phyloP scores from a whole-genome alignment of 2,888 invertebrate species.

The Lobophora halterata region DNA sequence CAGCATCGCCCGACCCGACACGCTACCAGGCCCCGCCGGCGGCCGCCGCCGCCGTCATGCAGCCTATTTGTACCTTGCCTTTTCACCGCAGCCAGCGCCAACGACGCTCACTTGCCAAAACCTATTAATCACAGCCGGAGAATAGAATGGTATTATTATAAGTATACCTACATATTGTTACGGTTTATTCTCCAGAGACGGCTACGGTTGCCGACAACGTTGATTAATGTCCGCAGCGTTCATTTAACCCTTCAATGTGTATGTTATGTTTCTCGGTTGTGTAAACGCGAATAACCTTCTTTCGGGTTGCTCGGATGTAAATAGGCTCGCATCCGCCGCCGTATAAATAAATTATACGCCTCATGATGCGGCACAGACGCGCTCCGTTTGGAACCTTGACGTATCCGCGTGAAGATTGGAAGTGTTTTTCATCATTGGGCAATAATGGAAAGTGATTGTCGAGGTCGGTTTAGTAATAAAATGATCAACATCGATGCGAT shows the following conservation, averaged over 20 bases:
- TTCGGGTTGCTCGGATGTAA: conserved; percentile 63
- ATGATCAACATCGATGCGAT: conserved; percentile 39
- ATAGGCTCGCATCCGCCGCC: conserved; percentile 60
- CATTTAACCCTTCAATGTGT: conserved; percentile 70
- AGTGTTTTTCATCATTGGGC: conserved; percentile 44
- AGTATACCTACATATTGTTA: too few species aligned
- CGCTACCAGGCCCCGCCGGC: too few species aligned
- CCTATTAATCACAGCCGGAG: conserved; percentile 76
- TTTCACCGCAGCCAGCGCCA: conserved; percentile 34
- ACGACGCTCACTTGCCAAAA: conserved; percentile 74
- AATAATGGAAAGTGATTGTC: conserved; percentile 52
- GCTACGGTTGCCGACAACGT: conserved; percentile 74
- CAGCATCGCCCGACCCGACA: too few species aligned
- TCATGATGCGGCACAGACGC: conserved; percentile 58
- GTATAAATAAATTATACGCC: conserved; percentile 61
- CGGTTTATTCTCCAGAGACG: conserved; percentile 75
- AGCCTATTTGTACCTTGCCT: conserved; percentile 52
- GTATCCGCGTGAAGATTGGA: conserved; percentile 41
- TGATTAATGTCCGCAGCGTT: conserved; percentile 74
- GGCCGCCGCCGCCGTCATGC: too few species aligned
- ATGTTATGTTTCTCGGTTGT: conserved; percentile 58
- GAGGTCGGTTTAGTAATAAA: conserved; percentile 39
- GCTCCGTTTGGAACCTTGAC: conserved; percentile 49
- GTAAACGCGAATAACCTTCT: conserved; percentile 70
- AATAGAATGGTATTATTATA: too few species aligned